Evolutionary conservation across 2,888 invertebrate genomes (phyloP).

Genomic region (Tuta absoluta): DNA sequence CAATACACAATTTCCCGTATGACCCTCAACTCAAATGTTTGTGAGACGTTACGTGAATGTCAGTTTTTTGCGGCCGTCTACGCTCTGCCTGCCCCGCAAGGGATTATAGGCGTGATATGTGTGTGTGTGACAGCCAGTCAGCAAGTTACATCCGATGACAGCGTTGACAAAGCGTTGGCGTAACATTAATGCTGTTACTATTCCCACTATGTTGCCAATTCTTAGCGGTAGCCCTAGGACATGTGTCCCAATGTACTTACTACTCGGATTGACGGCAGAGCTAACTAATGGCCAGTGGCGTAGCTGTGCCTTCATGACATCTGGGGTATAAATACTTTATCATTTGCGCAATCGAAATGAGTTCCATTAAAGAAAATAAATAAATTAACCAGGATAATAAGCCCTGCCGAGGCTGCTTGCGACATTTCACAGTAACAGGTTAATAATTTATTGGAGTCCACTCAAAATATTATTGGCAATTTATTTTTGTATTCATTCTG

Average conservation of each 20-base stretch:
- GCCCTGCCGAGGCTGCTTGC: neutral
- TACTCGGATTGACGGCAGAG: neutral
- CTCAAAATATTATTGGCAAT: neutral
- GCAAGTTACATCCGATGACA: no score
- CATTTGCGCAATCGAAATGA: conserved; percentile 5
- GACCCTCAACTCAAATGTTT: no score
- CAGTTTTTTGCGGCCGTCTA: no score
- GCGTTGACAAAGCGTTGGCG: no score
- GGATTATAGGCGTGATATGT: no score
- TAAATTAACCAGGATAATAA: conserved; percentile 8
- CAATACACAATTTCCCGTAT: no score
- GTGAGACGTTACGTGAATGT: no score
- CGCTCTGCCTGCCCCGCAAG: no score
- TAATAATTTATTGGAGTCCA: conserved; percentile 2
- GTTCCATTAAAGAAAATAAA: conserved; percentile 6
- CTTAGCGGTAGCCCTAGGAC: neutral
- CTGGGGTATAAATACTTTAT: conserved; percentile 45
- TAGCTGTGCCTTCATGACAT: conserved; percentile 22
- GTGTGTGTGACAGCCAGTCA: no score
- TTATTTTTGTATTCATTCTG: neutral
- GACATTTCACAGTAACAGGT: neutral
- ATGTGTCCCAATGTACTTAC: neutral
- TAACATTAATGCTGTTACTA: no score
- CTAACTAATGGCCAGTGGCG: conserved; percentile 8
- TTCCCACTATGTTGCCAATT: neutral